Evolutionary conservation across 2,113 vertebrate genomes (phyloP), one percentile per base, ranked within the genome.

Genomic region (Erpornis zantholeuca): DNA sequence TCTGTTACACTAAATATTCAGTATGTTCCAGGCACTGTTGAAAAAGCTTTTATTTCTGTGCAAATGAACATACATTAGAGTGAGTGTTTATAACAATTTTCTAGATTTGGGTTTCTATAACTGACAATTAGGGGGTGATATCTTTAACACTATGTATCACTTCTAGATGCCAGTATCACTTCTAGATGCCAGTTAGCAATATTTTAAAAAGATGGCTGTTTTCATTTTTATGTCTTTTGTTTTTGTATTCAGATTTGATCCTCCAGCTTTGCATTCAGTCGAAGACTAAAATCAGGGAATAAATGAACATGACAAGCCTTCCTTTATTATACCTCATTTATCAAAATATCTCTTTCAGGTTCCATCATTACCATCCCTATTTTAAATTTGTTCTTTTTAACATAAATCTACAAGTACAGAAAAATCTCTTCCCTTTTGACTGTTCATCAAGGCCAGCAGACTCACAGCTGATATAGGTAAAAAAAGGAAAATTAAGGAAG

Each of bases 401-500:
- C 15, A 31, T 71, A 82, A 69, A 69, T 35, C 61, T 80, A 6
- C 47, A 87, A 70, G 45, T 66, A 85, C 22, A 82, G 72, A 70
- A 94, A 80, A 92, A 95, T 66, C 4, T 65, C 38, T 84, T 45
- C 31, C 18, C 29, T 91, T 82, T 44, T 24, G 22, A 92, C 70
- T 59, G 45, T 27, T 47, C 27, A 85, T 69, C 8, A 14, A 94
- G 94, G 54, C 57, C 66, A 82, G 72, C 36, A 95, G 50, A 78
- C 70, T 95, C 42, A 16, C 54, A 69, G 70, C 7, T 47, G 50
- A 68, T 38, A 28, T 4, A 47, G 49, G 72, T 80, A 92, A 95
- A 70, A 70, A 92, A 92, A 91, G 27, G 63, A 59, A 96, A 89
- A 91, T 91, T 92, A 94, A 85, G 33, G 63, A 84, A 92, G 49